Evolutionary conservation across 23 tunicate species (phyloP), one percentile per base, ranked within the genome.

Genomic region (Trididemnum nubilum): DNA sequence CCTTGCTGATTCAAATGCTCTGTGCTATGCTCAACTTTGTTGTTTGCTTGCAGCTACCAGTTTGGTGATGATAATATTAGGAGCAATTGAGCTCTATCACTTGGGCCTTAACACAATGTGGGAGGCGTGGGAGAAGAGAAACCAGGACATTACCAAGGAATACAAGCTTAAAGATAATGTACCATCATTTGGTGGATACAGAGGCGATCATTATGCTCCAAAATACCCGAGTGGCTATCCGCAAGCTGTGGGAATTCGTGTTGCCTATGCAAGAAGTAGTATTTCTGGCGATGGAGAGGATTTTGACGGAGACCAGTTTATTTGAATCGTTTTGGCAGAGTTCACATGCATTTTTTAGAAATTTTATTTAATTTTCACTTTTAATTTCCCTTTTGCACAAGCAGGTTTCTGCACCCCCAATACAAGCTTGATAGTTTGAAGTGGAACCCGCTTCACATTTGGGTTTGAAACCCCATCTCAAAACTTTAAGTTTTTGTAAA

Each of bases 241-340:
- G 23, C 98, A 93, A 80, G 98, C 98, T 2, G 98, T 93, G 5
- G 98, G 98, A 15, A 93, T 93, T 31, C 80, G 98, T 0, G 98
- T 93, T 49, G 98, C 93, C 7, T 93, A 93, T 83, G 98, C 98
- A 30, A 74, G 98, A 65, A 93, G 98, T 79, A 87, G 94, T 65
- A 30, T 93, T 71, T 87, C 89, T 0, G 98, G 98, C 34, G 97
- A 92, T 2, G 98, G 98, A 29, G 78, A 83, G 7, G 98, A 93
- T 64, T 87, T 40, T 81, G 98, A 93, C 69, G 98, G 93, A 38
- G 98, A 93, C 71, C 52, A 79, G 64, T 93, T 87, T 65, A 93
- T 93, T 44, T 93, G 54, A 84, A 33, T n/a, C n/a, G n/a, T n/a
- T n/a, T n/a, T n/a, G n/a, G n/a, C n/a, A n/a, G n/a, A n/a, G n/a